Evolutionary conservation across 1,140 invertebrate genomes (phyloP), one percentile per base, ranked within the genome.

Genomic region (Drosophila ironensis): DNA sequence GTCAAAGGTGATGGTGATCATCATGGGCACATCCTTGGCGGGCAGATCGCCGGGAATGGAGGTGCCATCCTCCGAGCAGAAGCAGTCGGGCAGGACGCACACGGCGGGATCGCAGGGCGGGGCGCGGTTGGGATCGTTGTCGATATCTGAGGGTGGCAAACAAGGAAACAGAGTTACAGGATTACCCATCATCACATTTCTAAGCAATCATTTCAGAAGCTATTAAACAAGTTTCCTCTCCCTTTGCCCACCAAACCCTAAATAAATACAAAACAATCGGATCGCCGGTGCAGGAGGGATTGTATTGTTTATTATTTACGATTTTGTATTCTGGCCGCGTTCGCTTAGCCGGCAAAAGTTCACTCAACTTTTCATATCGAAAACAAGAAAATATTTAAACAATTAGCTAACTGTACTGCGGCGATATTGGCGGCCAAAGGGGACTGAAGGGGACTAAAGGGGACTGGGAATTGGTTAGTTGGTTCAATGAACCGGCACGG

Each of bases 1-100:
- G 88, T 98, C 97, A 87, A 99, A 98, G 12, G 97, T 98, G 77
- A 99, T 96, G 57, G 97, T 98, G 87, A 99, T 95, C 97, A 99
- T 98, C 92, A 98, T 97, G 0, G 98, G 98, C 0, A 97, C 94
- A 63, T 97, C 95, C 90, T 94, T 95, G 20, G 92, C 88, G 2
- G 95, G 95, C 19, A 97, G 88, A 80, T 96, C 95, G 8, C 96
- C 95, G 30, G 97, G 97, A 66, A 97, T 95, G 16, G 92, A 91
- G 3, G 95, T 97, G 66, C 96, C 96, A 82, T 97, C 96, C 90
- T 97, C 96, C 1, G 97, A 98, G 88, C 98, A 99, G 94, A 98
- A 98, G 90, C 98, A 99, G 88, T 98, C 97, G 4, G 98, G 98
- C 2, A 98, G 92, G 3, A 95, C 94, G 89, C 98, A 99, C 25